Evolutionary conservation across 2,888 invertebrate species (phyloP), one percentile per base, ranked within the genome.

Genomic region (Cremastinae sp.): DNA sequence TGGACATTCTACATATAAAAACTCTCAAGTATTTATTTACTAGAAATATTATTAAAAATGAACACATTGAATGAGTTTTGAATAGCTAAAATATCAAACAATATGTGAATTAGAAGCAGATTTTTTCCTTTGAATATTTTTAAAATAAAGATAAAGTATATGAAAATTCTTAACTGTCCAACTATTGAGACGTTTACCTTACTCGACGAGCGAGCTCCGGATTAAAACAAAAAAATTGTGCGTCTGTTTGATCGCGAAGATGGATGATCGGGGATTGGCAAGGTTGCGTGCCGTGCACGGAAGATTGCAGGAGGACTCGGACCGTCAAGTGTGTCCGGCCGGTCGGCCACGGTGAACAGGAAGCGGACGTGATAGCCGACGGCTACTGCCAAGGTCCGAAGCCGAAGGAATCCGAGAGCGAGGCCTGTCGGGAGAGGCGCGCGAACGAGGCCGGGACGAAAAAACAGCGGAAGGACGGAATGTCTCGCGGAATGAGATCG

Each of bases 221-320:
- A 22, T 65, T 14, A 28, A 28, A 28, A 28, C 2, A 28, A 5
- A 3, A 28, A 28, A 28, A 28, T 28, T 3, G 5, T 28, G n/a
- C n/a, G n/a, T n/a, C n/a, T 18, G 14, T 22, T 47, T 54, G 59
- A 51, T 12, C 14, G 14, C 8, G 54, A 74, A 88, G 89, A 79
- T 89, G 89, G 89, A 84, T 88, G 84, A 84, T 90, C 58, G 87
- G 89, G 62, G 88, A 89, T 59, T 90, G 89, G 88, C 83, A 84
- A 78, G 83, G 84, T 14, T 88, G 89, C 79, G 69, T 70, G 22
- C 81, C 83, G n/a, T 87, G 88, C 78, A 83, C 83, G 34, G 70
- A 75, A 7, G 83, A 83, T 20, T 82, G 84, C 79, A 81, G 78
- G 54, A 85, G 81, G 43, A 74, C 61, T 22, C 81, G 89, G 12